Base-by-base conservation (phyloP, 2,888 invertebrate genomes). In the Sinotaia quadrata region DNA sequence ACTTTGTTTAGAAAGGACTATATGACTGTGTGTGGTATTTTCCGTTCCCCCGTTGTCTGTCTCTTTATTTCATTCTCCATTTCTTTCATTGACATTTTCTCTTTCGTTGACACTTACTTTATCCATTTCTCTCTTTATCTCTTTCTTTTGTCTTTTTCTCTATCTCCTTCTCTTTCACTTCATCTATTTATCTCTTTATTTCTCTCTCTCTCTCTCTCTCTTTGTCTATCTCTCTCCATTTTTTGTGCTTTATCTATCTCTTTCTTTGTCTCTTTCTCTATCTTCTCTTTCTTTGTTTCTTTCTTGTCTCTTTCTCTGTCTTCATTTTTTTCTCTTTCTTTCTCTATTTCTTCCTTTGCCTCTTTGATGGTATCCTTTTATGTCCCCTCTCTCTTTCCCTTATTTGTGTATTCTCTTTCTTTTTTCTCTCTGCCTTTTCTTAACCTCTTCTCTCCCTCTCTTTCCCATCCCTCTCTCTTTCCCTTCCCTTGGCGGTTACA, bases 191-290 rank as follows among this genome's bases (percentile, higher is more conserved):
- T 52, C 52, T 52, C 52, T 21, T 15, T 21, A 27, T 21, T 31
- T 52, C 52, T 52, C 52, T 52, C 52, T 52, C 24, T 52, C 24
- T 52, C 12, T 52, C 52, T 52, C 12, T 52, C 52, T 52, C 8
- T 24, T 15, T 21, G 12, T 21, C 52, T 52, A 5, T 52, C 52
- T 52, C 52, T 52, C 52, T 21, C 49, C 49, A n/a, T n/a, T n/a
- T n/a, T n/a, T n/a, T n/a, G n/a, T n/a, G n/a, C n/a, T n/a, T n/a
- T n/a, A n/a, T n/a, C n/a, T n/a, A n/a, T 21, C 24, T 52, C 52
- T 52, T 31, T 52, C 52, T 52, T 31, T 52, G 31, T 29, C 54
- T 29, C 54, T 29, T 24, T 29, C 54, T 54, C 31, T 54, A 29
- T 54, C 54, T 54, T 3, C 7, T 4, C 15, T n/a, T n/a, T n/a